These are phyloP conservation scores for Protonibea diacanthus DNA, from an alignment of 2,797 vertebrate genomes.

Conservation along the genomic window DNA sequence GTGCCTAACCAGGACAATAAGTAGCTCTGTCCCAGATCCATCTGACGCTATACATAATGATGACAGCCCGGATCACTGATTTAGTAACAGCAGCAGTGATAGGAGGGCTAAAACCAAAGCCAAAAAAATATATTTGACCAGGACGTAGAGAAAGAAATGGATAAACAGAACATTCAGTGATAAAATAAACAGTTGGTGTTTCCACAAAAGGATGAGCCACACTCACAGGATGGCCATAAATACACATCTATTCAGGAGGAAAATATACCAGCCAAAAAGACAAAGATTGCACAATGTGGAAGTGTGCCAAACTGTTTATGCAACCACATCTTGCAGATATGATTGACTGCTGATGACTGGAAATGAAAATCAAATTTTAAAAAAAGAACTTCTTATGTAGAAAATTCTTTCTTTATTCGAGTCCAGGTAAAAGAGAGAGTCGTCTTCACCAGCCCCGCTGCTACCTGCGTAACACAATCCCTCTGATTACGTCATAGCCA, in stretches of 20 bases:
- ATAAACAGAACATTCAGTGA: not conserved
- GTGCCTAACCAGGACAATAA: constrained; percentile 58
- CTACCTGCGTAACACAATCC: constrained; percentile 64
- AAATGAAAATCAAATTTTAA: constrained; percentile 10
- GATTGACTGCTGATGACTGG: constrained; percentile 7
- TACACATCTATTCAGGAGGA: constrained; percentile 12
- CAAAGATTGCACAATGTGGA: constrained; percentile 41
- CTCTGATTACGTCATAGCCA: constrained; percentile 64
- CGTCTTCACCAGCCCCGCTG: constrained; percentile 27
- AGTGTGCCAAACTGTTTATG: constrained; percentile 41
- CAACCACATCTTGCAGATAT: constrained; percentile 29
- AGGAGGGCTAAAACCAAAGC: not conserved
- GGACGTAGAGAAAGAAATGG: not conserved
- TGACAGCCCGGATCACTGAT: constrained; percentile 31
- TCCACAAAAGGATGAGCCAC: constrained; percentile 25
- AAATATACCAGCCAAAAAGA: constrained; percentile 19
- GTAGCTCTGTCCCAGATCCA: constrained; percentile 49
- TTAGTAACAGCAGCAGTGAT: constrained; percentile 6
- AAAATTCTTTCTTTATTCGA: constrained; percentile 24
- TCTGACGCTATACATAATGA: constrained; percentile 30
- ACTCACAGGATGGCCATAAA: constrained; percentile 9
- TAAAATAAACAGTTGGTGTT: constrained; percentile 20
- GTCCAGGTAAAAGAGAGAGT: constrained; percentile 21
- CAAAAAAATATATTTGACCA: not conserved
- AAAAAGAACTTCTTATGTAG: not conserved